phyloP scores from a whole-genome alignment of 2,888 invertebrate genomes.

The Argyresthia albistria region DNA sequence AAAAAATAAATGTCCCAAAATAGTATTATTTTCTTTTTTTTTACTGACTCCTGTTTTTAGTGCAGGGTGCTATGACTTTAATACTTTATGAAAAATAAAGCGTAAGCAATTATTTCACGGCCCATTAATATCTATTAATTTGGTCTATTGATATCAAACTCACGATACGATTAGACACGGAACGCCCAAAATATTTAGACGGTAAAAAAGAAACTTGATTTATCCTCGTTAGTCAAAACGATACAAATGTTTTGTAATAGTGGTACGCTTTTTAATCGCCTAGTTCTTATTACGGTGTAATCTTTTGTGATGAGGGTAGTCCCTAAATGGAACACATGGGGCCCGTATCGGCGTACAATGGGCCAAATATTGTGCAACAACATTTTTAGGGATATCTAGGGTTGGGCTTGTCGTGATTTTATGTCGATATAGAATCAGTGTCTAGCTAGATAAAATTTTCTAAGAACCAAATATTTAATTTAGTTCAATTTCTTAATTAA shows the following conservation, averaged over 20 bases:
- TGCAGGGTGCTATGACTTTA: not conserved
- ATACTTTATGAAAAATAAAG: not conserved
- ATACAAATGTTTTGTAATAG: conserved; percentile 16
- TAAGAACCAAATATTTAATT: no score
- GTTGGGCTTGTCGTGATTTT: conserved; percentile 18
- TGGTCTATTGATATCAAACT: conserved; percentile 14
- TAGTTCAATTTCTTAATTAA: no score
- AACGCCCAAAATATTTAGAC: conserved; percentile 31
- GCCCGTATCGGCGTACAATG: conserved; percentile 38
- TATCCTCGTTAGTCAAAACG: conserved; percentile 34
- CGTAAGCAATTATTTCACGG: conserved; percentile 13
- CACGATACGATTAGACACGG: conserved; percentile 2
- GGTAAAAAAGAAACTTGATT: conserved; percentile 34
- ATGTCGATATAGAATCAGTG: no score
- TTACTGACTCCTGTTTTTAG: conserved; percentile 2
- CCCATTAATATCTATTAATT: conserved; percentile 32
- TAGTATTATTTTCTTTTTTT: conserved; percentile 21
- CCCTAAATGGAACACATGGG: conserved; percentile 27
- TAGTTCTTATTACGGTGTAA: conserved; percentile 51
- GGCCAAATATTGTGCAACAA: conserved; percentile 57
- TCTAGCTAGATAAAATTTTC: no score
- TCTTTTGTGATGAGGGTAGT: conserved; percentile 40
- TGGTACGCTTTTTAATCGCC: conserved; percentile 45
- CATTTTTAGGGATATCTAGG: conserved; percentile 29
- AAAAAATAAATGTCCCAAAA: conserved; percentile 54